Base-by-base conservation (phyloP, 2,888 invertebrate species). In the Drosophila paranaensis region DNA sequence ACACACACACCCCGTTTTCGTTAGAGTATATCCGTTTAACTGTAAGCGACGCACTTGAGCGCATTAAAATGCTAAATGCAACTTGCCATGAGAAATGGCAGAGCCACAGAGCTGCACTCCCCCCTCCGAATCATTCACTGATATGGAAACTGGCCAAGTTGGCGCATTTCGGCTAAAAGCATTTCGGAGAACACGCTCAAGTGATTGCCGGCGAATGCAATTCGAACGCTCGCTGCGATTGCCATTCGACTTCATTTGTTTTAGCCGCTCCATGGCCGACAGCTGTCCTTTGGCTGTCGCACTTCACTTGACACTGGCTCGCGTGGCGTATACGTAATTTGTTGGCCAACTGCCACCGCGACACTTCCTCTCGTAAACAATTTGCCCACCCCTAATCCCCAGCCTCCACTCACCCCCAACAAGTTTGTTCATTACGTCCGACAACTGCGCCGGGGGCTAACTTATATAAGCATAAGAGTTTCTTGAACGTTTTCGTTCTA, bases 221-320 rank as follows among this genome's bases (percentile, higher is more conserved):
- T 60, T 78, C 60, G 66, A 76, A 46, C 39, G 27, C 33, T 71
- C 25, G 33, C 42, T 51, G 64, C 75, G 63, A 64, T 71, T 61
- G 74, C 48, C 39, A 64, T 78, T 74, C 58, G 60, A 78, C 60
- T 76, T 70, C 70, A 79, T 74, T 79, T 73, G 68, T 79, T 76
- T 76, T 61, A 50, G 66, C 50, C 50, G 56, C 62, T 45, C 57
- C 40, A 61, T 56, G 42, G 60, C 27, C 39, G 66, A 54, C 57
- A 67, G 69, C 60, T 77, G 63, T 67, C 64, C 69, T 60, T 57
- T 69, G 14, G 45, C 60, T 56, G 74, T 62, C 71, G 30, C 14
- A 43, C 37, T 33, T 74, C 74, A 66, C 55, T 80, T 79, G 77
- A 74, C 70, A 70, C 53, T 70, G 73, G 63, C 69, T 20, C 13